A percentile compares a stretch with the other conserved stretches of the same genome.
Evolutionary conservation across 2,797 vertebrate species (phyloP).

Genomic region (Neopelma chrysocephalum): DNA sequence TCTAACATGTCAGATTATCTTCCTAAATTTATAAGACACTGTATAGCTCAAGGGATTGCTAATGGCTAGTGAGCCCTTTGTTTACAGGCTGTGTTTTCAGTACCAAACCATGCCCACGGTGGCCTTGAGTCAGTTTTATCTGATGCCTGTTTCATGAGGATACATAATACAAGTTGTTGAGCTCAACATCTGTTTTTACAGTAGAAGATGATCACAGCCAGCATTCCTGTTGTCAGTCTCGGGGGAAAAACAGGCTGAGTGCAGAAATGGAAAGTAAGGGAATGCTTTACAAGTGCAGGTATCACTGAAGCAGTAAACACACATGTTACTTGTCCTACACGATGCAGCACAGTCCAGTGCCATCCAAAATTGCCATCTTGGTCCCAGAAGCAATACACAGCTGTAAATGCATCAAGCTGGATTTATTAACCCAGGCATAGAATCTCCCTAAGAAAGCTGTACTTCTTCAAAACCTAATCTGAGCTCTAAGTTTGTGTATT

Average conservation of each 20-base stretch:
- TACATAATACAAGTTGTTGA: neutral
- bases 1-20: neutral
- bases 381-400: neutral
- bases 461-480: neutral
- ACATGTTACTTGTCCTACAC: neutral
- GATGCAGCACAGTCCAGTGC: neutral
- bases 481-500: neutral
- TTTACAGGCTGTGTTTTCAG: neutral
- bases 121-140: neutral
- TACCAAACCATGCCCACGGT: neutral
- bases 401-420: neutral
- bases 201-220: neutral
- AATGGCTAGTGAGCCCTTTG: neutral
- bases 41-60: neutral
- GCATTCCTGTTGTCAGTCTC: neutral
- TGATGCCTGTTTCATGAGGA: neutral
- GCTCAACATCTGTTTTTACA: neutral
- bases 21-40: neutral
- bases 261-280: neutral
- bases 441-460: neutral
- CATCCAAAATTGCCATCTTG: neutral
- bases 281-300: neutral
- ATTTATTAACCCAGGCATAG: neutral
- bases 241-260: fast-evolving
- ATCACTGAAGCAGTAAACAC: neutral